A percentile compares a stretch with the other conserved stretches of the same genome.
phyloP scores from a whole-genome alignment of 2,888 invertebrate genomes.

The Vesta saturnalis region DNA sequence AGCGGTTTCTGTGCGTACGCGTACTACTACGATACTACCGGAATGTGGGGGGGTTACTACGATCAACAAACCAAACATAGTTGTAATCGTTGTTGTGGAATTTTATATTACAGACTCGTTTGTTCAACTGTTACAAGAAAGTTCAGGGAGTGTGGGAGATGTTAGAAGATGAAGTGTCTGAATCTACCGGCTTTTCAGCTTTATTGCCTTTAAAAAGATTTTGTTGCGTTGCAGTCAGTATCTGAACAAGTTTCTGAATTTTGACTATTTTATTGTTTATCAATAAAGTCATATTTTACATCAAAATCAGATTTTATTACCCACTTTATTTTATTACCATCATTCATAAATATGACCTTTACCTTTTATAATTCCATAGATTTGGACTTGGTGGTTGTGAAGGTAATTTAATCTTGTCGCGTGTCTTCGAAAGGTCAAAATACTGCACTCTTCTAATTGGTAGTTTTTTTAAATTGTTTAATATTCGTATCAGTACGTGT shows the following conservation, averaged over 20 bases:
- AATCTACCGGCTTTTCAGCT: constrained; percentile 17
- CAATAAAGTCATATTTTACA: background rate
- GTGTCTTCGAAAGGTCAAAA: too few species aligned
- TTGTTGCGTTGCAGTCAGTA: constrained; percentile 8
- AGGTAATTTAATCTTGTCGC: constrained; percentile 1
- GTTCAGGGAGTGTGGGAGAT: constrained; percentile 60
- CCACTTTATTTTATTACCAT: background rate
- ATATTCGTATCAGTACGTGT: too few species aligned
- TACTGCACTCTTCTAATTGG: too few species aligned
- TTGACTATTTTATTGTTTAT: background rate
- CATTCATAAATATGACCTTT: background rate
- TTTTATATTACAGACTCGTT: constrained; percentile 32
- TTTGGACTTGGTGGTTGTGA: background rate
- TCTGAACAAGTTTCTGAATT: background rate
- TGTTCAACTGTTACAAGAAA: constrained; percentile 57
- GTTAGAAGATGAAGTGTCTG: constrained; percentile 50
- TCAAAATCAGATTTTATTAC: background rate
- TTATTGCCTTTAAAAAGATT: constrained; percentile 6
- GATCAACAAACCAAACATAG: constrained; percentile 50
- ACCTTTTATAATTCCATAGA: background rate
- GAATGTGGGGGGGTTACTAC: constrained; percentile 60
- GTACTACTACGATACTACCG: constrained; percentile 56
- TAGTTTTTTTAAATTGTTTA: too few species aligned
- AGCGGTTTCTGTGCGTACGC: constrained; percentile 45
- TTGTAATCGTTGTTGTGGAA: constrained; percentile 37